Conservation (phyloP, 2,113 vertebrate species). For the Ceratotherium simum region DNA sequence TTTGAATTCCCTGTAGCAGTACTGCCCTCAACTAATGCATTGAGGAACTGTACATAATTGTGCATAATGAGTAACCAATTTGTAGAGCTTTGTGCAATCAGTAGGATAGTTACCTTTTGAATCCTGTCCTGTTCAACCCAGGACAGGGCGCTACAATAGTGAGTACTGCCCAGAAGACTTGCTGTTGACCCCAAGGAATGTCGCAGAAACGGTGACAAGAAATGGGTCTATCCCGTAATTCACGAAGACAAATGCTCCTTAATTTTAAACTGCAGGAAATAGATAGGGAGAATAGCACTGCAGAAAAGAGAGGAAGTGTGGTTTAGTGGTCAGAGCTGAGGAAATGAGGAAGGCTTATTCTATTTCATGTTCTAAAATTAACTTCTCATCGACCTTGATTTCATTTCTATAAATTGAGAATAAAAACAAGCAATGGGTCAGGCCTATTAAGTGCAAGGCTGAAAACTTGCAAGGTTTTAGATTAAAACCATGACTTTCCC, state of each 20-base stretch:
- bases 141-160: background rate
- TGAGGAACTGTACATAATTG: background rate
- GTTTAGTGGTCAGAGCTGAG: conserved; percentile 52
- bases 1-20: background rate
- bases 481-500: background rate
- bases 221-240: background rate
- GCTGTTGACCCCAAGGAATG: background rate
- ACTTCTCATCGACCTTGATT: background rate
- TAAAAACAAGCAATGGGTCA: background rate
- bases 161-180: background rate
- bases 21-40: accelerated
- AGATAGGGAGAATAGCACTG: background rate
- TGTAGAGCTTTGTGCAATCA: background rate
- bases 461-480: conserved; percentile 6
- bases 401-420: background rate
- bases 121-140: background rate
- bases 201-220: background rate
- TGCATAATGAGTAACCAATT: background rate
- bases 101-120: background rate
- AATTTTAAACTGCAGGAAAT: background rate
- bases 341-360: background rate
- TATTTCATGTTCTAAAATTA: background rate
- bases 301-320: conserved; percentile 36
- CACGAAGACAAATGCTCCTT: background rate
- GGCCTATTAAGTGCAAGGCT: background rate